These are phyloP conservation scores for Pedionomus torquatus DNA, from an alignment of 2,113 vertebrate species.

Conservation along the genomic window DNA sequence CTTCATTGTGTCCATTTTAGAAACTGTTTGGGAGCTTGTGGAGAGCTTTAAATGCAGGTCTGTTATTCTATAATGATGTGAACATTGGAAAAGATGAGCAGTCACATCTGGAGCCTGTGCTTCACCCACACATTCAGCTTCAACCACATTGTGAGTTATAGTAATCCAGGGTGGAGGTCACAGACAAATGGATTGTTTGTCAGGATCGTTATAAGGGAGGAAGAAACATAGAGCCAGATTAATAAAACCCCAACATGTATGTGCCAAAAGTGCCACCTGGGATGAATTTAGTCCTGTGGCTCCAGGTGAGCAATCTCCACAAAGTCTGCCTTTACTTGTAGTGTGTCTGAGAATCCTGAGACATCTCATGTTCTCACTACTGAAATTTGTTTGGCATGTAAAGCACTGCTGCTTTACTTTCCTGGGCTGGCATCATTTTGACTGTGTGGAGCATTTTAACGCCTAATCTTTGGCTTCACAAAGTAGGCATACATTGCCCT, in stretches of 20 bases:
- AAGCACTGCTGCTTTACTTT: not conserved
- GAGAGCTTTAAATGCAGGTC: not conserved
- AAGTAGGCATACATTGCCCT: not conserved
- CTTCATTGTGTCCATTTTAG: not conserved
- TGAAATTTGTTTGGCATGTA: not conserved
- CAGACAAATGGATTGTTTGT: slow-evolving; percentile 26
- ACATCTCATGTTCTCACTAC: not conserved
- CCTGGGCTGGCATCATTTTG: not conserved
- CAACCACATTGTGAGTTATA: slow-evolving; percentile 3
- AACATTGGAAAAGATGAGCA: slow-evolving; percentile 35
- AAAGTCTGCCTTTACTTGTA: not conserved
- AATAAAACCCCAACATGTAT: not conserved
- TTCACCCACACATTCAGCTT: not conserved
- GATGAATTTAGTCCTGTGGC: not conserved
- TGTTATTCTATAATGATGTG: not conserved
- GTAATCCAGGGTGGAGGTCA: not conserved
- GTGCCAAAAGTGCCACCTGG: slow-evolving; percentile 12
- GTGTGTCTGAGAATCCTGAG: not conserved
- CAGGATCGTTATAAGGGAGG: not conserved
- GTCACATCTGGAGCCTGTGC: not conserved
- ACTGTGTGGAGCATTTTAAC: not conserved
- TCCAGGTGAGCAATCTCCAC: not conserved
- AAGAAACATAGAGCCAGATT: not conserved
- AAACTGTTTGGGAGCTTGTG: slow-evolving; percentile 22
- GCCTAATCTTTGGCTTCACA: not conserved